These are phyloP conservation scores for Galerucella nymphaeae DNA, from an alignment of 2,888 invertebrate genomes.

Conservation along the genomic window DNA sequence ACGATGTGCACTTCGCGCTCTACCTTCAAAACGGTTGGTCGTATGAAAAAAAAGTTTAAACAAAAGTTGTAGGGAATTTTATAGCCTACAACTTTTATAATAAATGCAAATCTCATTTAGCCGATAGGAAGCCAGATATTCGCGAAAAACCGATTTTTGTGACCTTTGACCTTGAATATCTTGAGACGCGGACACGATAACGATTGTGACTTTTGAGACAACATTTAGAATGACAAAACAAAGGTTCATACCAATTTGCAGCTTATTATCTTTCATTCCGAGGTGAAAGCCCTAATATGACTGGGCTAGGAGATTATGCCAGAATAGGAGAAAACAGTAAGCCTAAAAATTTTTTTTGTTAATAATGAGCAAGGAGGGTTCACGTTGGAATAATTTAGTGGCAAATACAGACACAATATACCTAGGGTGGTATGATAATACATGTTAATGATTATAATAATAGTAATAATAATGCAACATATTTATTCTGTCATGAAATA, in stretches of 20 bases:
- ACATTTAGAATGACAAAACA: slow-evolving; percentile 25
- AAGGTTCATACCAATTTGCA: slow-evolving; percentile 30
- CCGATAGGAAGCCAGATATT: slow-evolving; percentile 21
- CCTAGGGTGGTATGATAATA: too few relatives aligned
- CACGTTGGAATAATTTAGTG: too few relatives aligned
- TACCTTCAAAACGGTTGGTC: slow-evolving; percentile 2
- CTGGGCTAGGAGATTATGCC: too few relatives aligned
- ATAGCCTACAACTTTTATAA: slow-evolving; percentile 33
- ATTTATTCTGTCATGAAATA: too few relatives aligned
- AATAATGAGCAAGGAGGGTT: too few relatives aligned
- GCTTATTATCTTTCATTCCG: slow-evolving; percentile 36
- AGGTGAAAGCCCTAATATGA: slow-evolving; percentile 9
- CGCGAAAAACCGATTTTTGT: slow-evolving; percentile 29
- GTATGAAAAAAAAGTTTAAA: slow-evolving; percentile 4
- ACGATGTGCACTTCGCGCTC: too few relatives aligned
- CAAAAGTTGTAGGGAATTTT: slow-evolving; percentile 22
- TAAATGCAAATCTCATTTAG: slow-evolving; percentile 15
- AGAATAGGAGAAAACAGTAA: too few relatives aligned
- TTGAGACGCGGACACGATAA: slow-evolving; percentile 30
- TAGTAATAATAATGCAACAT: too few relatives aligned
- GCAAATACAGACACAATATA: too few relatives aligned
- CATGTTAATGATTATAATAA: too few relatives aligned
- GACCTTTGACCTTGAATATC: slow-evolving; percentile 32
- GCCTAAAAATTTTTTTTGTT: too few relatives aligned
- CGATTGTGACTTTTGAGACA: slow-evolving; percentile 24